Evolutionary conservation across 1,140 invertebrate genomes (phyloP).

Genomic region (Drosophila athabasca): DNA sequence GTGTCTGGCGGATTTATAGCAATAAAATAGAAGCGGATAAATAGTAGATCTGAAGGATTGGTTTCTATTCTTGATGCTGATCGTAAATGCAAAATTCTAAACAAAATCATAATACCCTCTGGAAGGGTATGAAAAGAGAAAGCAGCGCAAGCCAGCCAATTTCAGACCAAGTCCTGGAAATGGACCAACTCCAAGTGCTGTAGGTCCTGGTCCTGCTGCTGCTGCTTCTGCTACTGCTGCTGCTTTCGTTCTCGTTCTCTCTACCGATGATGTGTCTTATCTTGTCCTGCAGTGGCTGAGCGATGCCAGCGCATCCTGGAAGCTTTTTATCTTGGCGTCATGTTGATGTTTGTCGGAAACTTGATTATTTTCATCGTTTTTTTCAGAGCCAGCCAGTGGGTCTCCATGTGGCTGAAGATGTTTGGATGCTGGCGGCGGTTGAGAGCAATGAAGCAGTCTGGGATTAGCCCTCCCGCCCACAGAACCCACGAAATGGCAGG

Average conservation of each 20-base stretch:
- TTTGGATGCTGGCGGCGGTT: constrained; percentile 67
- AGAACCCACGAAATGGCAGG: constrained; percentile 2
- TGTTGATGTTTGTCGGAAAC: constrained; percentile 82
- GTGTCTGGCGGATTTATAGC: too few relatives aligned
- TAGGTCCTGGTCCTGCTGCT: constrained; percentile 22
- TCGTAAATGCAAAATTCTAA: too few relatives aligned
- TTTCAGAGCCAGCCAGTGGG: constrained; percentile 4
- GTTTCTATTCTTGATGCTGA: too few relatives aligned
- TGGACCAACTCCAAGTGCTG: constrained; percentile 55
- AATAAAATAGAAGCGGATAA: too few relatives aligned
- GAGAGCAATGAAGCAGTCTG: constrained; percentile 46
- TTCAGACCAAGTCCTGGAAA: constrained; percentile 55
- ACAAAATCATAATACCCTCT: neutral
- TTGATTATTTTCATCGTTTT: constrained; percentile 75
- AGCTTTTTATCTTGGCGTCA: constrained; percentile 81
- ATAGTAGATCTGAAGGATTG: too few relatives aligned
- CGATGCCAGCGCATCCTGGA: constrained; percentile 68
- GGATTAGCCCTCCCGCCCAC: constrained; percentile 56
- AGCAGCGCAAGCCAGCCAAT: constrained; percentile 45
- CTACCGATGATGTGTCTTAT: constrained; percentile 70
- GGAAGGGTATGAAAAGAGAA: constrained; percentile 24
- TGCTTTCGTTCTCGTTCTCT: constrained; percentile 5
- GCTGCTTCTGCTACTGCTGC: constrained; percentile 31
- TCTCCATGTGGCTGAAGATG: constrained; percentile 48
- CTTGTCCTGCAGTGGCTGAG: constrained; percentile 71